These are phyloP conservation scores for Leiothrix lutea DNA, from an alignment of 2,113 vertebrate genomes.

Conservation along the genomic window DNA sequence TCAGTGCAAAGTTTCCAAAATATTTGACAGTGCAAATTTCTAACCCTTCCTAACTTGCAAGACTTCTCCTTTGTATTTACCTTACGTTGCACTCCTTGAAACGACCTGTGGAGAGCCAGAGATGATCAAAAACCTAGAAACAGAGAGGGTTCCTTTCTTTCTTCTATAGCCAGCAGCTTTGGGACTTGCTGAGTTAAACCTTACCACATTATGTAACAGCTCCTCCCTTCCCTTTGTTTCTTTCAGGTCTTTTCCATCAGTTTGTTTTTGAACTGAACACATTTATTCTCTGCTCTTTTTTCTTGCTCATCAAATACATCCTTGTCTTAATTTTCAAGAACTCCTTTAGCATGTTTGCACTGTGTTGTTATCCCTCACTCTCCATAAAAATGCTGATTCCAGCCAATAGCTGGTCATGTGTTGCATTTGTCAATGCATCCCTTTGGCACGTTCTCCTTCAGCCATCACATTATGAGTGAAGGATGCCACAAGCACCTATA, in stretches of 20 bases:
- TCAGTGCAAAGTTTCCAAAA: not conserved
- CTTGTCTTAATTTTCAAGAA: not conserved
- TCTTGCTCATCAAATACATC: not conserved
- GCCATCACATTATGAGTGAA: not conserved
- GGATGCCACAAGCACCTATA: not conserved
- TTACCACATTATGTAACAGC: not conserved
- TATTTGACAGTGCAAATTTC: not conserved
- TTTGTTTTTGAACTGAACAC: not conserved
- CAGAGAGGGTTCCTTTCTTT: not conserved
- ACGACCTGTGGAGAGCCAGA: not conserved
- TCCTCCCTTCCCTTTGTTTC: not conserved
- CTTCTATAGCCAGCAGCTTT: not conserved
- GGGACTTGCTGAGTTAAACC: not conserved
- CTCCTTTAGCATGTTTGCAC: not conserved
- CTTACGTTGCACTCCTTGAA: not conserved
- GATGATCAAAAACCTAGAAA: not conserved
- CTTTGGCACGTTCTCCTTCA: not conserved
- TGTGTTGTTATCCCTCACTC: not conserved
- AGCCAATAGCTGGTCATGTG: not conserved
- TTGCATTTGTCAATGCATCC: not conserved
- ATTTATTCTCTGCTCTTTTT: not conserved
- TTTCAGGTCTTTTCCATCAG: not conserved
- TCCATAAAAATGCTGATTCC: not conserved
- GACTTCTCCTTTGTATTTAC: not conserved
- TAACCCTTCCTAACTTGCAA: not conserved